A percentile compares a stretch with the other conserved stretches of the same genome.
phyloP scores from a whole-genome alignment of 2,797 vertebrate species.

The Sebastes steindachneri region DNA sequence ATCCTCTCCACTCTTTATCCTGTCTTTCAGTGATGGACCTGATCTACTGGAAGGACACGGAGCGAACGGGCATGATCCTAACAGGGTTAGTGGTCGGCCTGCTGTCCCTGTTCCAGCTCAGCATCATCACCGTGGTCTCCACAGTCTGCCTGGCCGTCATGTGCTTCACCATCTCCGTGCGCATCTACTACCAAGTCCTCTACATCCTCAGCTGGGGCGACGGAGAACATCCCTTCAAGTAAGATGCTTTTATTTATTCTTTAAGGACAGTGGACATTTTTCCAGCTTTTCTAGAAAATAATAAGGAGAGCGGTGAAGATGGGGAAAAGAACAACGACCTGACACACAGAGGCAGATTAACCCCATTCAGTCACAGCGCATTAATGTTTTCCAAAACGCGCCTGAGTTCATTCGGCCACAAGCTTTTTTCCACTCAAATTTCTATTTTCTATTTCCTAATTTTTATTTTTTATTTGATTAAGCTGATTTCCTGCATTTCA shows the following conservation, averaged over 20 bases:
- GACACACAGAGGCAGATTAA: neutral
- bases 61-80: conserved; percentile 87
- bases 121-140: conserved; percentile 89
- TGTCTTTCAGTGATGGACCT: conserved; percentile 84
- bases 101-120: conserved; percentile 92
- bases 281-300: neutral
- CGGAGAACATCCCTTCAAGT: conserved; percentile 89
- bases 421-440: neutral
- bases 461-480: neutral
- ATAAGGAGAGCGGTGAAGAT: neutral
- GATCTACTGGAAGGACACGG: conserved; percentile 91
- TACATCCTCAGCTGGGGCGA: conserved; percentile 85
- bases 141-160: conserved; percentile 86
- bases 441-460: neutral
- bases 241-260: conserved; percentile 60
- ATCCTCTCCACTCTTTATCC: neutral
- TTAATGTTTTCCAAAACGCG: neutral
- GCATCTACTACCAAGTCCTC: conserved; percentile 88
- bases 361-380: conserved; percentile 1
- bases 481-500: neutral
- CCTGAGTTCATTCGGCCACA: neutral
- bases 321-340: neutral
- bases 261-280: neutral
- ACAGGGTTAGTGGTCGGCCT: conserved; percentile 88
- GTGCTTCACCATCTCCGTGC: conserved; percentile 87